Conservation (phyloP, 2,797 vertebrate genomes). For the Lagorchestes hirsutus region DNA sequence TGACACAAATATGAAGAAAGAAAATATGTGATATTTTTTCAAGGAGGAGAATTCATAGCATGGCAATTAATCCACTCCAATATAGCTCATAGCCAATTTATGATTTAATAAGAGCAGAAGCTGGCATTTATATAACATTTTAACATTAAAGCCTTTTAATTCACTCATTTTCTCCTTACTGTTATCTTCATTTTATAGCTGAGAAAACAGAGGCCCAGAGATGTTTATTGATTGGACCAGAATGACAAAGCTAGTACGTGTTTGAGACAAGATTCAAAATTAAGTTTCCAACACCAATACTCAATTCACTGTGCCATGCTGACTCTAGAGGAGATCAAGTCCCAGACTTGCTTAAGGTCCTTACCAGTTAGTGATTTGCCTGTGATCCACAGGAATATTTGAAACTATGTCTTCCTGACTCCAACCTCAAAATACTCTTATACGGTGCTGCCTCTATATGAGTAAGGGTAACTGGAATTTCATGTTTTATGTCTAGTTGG, state of each 20-base stretch:
- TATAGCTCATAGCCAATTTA: not conserved
- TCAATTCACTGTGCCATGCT: not conserved
- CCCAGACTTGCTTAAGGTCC: not conserved
- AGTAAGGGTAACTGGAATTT: not conserved
- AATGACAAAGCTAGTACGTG: not conserved
- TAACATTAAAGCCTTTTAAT: not conserved
- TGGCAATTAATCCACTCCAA: not conserved
- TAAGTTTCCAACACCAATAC: not conserved
- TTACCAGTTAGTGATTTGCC: not conserved
- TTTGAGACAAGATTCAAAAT: not conserved
- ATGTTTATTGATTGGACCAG: not conserved
- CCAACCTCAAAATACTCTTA: not conserved
- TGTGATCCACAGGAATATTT: not conserved
- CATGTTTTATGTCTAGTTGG: not conserved
- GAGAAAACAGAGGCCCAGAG: not conserved
- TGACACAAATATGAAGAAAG: not conserved
- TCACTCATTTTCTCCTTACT: not conserved
- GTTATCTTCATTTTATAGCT: not conserved
- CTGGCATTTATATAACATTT: not conserved
- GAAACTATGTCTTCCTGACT: not conserved
- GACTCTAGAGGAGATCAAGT: not conserved
- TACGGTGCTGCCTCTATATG: not conserved
- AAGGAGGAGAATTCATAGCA: not conserved
- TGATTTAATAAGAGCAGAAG: not conserved
- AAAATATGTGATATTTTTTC: not conserved